phyloP scores from a whole-genome alignment of 2,797 vertebrate genomes.

The Crocodylus rhombifer region DNA sequence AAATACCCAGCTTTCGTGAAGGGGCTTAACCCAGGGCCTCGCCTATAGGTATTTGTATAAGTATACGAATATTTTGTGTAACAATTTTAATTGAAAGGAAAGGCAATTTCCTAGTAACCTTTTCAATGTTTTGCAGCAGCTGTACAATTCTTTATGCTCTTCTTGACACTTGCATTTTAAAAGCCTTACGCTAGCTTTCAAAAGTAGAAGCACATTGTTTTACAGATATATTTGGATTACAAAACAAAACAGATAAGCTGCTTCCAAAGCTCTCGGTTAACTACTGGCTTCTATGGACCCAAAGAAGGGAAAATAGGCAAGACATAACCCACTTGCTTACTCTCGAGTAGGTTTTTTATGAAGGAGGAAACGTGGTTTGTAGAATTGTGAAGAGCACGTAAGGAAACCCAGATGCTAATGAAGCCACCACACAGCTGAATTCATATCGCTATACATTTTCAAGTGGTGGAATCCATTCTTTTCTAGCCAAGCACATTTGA shows the following conservation, averaged over 20 bases:
- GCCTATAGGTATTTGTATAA: conserved; percentile 15
- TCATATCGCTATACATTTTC: not conserved
- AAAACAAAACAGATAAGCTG: not conserved
- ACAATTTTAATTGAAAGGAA: conserved; percentile 6
- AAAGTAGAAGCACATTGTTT: conserved; percentile 14
- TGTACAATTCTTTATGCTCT: conserved; percentile 55
- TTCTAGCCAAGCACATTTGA: not conserved
- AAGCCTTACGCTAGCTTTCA: conserved; percentile 51
- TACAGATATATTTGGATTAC: not conserved
- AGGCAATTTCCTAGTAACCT: conserved; percentile 7
- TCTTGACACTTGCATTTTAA: conserved; percentile 56
- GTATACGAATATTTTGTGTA: not conserved
- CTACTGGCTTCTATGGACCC: not conserved
- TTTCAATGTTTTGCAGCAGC: conserved; percentile 49
- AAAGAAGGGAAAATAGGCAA: not conserved
- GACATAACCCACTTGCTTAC: not conserved
- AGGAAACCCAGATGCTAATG: fast-evolving
- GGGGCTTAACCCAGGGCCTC: not conserved
- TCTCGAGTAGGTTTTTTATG: not conserved
- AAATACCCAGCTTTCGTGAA: conserved; percentile 44
- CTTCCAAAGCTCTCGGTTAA: not conserved
- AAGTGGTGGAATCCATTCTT: not conserved
- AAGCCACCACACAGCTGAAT: not conserved
- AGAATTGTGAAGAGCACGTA: not conserved
- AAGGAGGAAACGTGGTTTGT: not conserved